Conservation (phyloP, 2,888 invertebrate species). For the Drosophila multiciliata region DNA sequence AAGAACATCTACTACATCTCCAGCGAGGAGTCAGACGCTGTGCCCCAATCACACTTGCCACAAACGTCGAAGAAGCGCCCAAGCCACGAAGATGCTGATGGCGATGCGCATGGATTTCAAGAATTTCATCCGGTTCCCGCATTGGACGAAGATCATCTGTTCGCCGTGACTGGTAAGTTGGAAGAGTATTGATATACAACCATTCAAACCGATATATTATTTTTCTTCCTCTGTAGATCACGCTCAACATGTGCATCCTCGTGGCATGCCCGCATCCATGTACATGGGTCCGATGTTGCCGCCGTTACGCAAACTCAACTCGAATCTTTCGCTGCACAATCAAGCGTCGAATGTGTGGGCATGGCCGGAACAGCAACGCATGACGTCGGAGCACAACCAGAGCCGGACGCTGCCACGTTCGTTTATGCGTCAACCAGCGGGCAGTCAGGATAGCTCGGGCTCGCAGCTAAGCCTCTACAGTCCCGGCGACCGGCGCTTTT, state of each 20-base stretch:
- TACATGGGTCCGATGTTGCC: conserved; percentile 69
- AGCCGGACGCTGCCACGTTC: conserved; percentile 84
- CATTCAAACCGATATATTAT: not conserved
- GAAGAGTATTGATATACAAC: not conserved
- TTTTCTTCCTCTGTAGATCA: conserved; percentile 44
- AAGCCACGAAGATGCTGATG: conserved; percentile 54
- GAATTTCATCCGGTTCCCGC: conserved; percentile 44
- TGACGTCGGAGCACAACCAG: conserved; percentile 65
- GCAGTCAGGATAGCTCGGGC: conserved; percentile 73
- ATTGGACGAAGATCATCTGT: conserved; percentile 77
- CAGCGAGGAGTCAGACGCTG: conserved; percentile 57
- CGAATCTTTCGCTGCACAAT: conserved; percentile 81
- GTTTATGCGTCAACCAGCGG: conserved; percentile 79
- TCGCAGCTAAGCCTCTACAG: conserved; percentile 63
- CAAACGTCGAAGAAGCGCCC: conserved; percentile 4
- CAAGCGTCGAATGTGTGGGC: conserved; percentile 71
- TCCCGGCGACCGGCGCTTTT: conserved; percentile 61
- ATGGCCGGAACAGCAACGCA: conserved; percentile 56
- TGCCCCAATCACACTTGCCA: conserved; percentile 4
- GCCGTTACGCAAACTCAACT: conserved; percentile 76
- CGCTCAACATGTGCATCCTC: conserved; percentile 50
- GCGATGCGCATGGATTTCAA: conserved; percentile 70
- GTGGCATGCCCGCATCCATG: conserved; percentile 77
- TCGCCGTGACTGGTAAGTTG: conserved; percentile 73
- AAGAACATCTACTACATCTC: conserved; percentile 84